Base-by-base conservation (phyloP, 1,140 invertebrate genomes). In the Caenorhabditis tropicalis region DNA sequence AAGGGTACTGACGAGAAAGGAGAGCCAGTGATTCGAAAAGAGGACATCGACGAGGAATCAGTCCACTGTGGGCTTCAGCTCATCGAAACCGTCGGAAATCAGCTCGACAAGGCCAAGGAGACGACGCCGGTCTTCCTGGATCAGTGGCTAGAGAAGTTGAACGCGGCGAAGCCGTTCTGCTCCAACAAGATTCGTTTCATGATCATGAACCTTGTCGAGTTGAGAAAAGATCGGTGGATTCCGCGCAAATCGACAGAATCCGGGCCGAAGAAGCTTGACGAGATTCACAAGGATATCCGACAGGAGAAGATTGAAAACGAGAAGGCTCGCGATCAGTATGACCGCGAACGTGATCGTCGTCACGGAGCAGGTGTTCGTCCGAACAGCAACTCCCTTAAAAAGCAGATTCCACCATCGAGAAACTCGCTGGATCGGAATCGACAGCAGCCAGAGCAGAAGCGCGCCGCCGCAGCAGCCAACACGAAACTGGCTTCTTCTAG, bases 141-240 rank as follows among this genome's bases (percentile, higher is more conserved):
- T 43, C 70, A 84, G 31, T 39, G 70, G 43, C 39, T 84, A 12
- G 2, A 80, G 9, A 65, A 84, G 24, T 21, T 84, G 0, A 21
- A 46, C 2, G 27, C 2, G 19, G 43, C 65, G 31, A 51, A 65
- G 10, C 70, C 70, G 5, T 29, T 82, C 10, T 84, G 83, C 43
- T 43, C 83, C 2, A 65, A 65, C 31, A 84, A 84, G 49, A 84
- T 84, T 43, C 39, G 85, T 27, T 86, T 82, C 74, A 87, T 83
- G 80, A 87, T 87, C 29, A 81, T 83, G 53, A 80, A 86, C 56
- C 27, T 87, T 1, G 58, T 58, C n/a, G 86, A 87, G 36, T 58
- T 87, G 29, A 24, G 81, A 21, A 74, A 82, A 16, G 87, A 83
- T 31, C 43, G 80, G 3, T 87, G 86, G 86, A 79, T 70, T 43